phyloP scores from a whole-genome alignment of 2,888 invertebrate genomes.

The Coleophora flavipennella region DNA sequence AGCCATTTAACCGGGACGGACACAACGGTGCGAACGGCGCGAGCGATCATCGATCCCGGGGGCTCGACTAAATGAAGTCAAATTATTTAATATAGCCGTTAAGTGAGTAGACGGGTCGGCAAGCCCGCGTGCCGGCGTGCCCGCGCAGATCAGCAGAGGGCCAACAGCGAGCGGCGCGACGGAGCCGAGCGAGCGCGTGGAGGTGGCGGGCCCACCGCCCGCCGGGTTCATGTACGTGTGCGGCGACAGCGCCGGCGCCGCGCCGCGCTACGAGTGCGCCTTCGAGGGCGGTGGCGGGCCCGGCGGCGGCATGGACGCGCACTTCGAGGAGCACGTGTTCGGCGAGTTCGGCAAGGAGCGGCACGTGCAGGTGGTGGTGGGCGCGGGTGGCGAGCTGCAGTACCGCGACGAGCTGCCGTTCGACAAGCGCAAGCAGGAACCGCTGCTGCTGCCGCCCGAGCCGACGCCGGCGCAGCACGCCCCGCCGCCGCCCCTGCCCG shows the following conservation, averaged over 20 bases:
- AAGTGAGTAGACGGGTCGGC: conserved; percentile 35
- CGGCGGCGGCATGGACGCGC: conserved; percentile 71
- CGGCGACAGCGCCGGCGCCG: conserved; percentile 37
- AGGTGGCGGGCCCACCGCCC: conserved; percentile 62
- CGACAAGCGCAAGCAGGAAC: conserved; percentile 57
- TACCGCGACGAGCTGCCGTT: conserved; percentile 63
- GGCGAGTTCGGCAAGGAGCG: conserved; percentile 78
- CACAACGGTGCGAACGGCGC: conserved; percentile 65
- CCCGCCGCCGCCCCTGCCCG: conserved; percentile 20
- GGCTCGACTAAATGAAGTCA: conserved; percentile 59
- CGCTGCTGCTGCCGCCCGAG: conserved; percentile 48
- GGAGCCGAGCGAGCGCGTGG: conserved; percentile 60
- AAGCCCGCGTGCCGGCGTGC: conserved; percentile 26
- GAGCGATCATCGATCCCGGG: conserved; percentile 62
- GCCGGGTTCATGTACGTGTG: conserved; percentile 68
- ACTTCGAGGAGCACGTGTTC: conserved; percentile 86
- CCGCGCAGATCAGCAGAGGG: conserved; percentile 25
- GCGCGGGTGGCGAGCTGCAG: conserved; percentile 64
- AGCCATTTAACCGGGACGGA: conserved; percentile 71
- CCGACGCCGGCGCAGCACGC: conserved; percentile 35
- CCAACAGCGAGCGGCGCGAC: conserved; percentile 57
- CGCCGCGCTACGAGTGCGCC: conserved; percentile 53
- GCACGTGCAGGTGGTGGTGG: conserved; percentile 62
- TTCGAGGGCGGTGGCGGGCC: conserved; percentile 34
- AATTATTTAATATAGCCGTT: conserved; percentile 63